Base-by-base conservation (phyloP, 2,888 invertebrate genomes). In the Eledona agricola region DNA sequence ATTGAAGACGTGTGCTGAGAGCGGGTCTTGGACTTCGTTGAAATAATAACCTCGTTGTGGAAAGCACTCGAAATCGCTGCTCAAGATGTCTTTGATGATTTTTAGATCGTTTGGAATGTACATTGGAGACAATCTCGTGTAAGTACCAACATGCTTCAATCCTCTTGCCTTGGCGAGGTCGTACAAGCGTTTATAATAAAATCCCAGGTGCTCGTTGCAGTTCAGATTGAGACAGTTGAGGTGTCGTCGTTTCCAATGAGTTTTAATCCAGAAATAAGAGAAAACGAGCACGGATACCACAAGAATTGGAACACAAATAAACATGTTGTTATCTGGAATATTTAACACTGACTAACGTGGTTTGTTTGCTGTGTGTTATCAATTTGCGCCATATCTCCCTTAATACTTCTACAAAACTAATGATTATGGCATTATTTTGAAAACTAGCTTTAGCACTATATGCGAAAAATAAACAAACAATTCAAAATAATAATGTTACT, bases 91-190 rank as follows among this genome's bases (percentile, higher is more conserved):
- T 16, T 28, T 28, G 2, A 40, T 5, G 2, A 10, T 16, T 2
- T 40, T 16, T 16, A 40, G 15, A 15, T 40, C 16, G 19, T n/a
- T 19, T 9, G 28, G 16, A n/a, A 54, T 1, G 12, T 31, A 50
- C 3, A 2, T 3, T 6, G 52, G 52, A 2, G 13, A 12, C n/a
- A 17, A n/a, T 3, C 9, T 5, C 1, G 22, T 10, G n/a, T 29
- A 53, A 6, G 49, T 6, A 11, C 53, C 53, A 13, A 9, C 17
- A 17, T 49, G 32, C 5, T 40, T 29, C 20, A n/a, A 29, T 4
- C 34, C 28, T 11, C 12, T 35, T 10, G 2, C 1, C 20, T 28
- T 51, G 6, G 17, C 7, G 2, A 4, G 9, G 5, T 35, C 11
- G 28, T 54, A 42, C 7, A 28, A 5, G 2, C 43, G 13, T 49